phyloP scores from a whole-genome alignment of 1,140 invertebrate species.

The Macrocentrus cingulum region DNA sequence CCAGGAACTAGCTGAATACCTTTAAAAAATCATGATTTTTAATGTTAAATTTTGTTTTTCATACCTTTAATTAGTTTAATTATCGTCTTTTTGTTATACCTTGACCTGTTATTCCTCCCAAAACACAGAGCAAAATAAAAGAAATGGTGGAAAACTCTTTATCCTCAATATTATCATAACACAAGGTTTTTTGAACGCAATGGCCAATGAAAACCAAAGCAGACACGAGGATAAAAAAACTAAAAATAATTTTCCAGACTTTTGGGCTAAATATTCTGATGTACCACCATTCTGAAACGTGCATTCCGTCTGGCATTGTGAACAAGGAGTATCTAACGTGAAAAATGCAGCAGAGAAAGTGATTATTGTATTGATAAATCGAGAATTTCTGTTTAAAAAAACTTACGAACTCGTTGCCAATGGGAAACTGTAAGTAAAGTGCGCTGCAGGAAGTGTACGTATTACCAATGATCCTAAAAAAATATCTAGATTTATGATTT shows the following conservation, averaged over 20 bases:
- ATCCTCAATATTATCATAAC: conserved; percentile 16
- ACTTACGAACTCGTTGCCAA: too few species aligned
- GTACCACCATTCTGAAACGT: conserved; percentile 36
- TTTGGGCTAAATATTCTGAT: conserved; percentile 31
- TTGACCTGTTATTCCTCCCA: conserved; percentile 38
- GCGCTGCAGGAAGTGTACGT: too few species aligned
- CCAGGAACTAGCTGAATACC: conserved; percentile 36
- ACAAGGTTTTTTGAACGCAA: conserved; percentile 28
- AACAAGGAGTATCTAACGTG: conserved; percentile 35
- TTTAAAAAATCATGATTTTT: too few species aligned
- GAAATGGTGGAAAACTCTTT: conserved; percentile 32
- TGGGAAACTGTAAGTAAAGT: too few species aligned
- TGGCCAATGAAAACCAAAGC: conserved; percentile 25
- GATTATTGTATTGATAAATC: too few species aligned
- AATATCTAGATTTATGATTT: too few species aligned
- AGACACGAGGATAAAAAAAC: conserved; percentile 2
- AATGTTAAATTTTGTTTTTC: background rate
- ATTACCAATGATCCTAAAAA: too few species aligned
- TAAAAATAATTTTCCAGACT: conserved; percentile 24
- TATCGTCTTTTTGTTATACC: conserved; percentile 19
- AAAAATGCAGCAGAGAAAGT: too few species aligned
- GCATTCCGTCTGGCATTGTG: conserved; percentile 29
- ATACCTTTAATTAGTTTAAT: background rate
- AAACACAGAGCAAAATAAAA: conserved; percentile 34
- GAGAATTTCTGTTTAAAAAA: too few species aligned